These are phyloP conservation scores for Tiliacea citrago DNA, from an alignment of 2,888 invertebrate genomes.

Conservation along the genomic window DNA sequence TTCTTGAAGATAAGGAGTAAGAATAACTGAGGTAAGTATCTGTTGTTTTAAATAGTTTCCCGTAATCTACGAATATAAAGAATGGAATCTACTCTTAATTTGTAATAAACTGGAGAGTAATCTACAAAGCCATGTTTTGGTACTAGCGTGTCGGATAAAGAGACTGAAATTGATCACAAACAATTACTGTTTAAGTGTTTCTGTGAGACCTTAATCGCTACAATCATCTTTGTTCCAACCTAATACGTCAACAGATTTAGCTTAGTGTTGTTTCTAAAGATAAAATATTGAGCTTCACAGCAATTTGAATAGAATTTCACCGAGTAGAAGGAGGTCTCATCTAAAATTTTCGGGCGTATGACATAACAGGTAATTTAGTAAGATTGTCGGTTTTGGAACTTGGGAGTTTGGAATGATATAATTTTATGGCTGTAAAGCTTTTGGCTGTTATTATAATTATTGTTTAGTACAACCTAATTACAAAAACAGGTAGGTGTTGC, in stretches of 20 bases:
- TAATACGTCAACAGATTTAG: constrained; percentile 37
- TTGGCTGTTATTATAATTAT: neutral
- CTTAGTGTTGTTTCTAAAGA: constrained; percentile 39
- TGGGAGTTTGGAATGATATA: neutral
- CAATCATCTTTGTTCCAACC: constrained; percentile 13
- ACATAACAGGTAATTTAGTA: constrained; percentile 4
- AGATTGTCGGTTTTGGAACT: constrained; percentile 28
- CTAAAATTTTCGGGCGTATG: constrained; percentile 40
- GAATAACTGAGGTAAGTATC: neutral
- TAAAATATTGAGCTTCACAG: constrained; percentile 28
- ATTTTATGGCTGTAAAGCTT: constrained; percentile 10
- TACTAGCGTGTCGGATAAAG: constrained; percentile 11
- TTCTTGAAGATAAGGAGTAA: neutral
- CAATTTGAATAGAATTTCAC: constrained; percentile 44
- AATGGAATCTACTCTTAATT: neutral
- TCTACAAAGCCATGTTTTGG: neutral
- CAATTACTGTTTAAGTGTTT: constrained; percentile 32
- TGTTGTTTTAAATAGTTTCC: neutral
- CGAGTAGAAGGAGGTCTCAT: constrained; percentile 4
- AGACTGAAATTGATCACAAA: constrained; percentile 31
- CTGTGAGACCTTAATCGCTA: neutral
- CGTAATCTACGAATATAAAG: neutral
- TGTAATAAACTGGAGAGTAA: neutral
- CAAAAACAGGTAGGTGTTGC: no score
- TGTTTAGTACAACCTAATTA: neutral